Conservation (phyloP, 1,140 invertebrate species). For the Euura saliciscinereae region DNA sequence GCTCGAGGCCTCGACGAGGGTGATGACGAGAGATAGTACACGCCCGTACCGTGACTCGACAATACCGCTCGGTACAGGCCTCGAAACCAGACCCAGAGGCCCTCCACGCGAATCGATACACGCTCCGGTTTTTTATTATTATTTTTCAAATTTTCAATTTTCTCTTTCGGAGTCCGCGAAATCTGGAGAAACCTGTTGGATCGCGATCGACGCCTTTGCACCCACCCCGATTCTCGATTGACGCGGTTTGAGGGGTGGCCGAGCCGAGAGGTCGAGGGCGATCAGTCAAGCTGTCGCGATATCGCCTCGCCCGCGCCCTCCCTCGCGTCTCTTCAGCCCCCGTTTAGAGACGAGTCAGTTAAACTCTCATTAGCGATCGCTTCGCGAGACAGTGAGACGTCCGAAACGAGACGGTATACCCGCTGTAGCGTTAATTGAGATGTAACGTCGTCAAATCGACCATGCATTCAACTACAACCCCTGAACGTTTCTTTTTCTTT, state of each 20-base stretch:
- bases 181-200: not conserved
- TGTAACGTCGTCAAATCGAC: too few relatives aligned
- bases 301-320: slow-evolving; percentile 18
- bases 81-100: slow-evolving; percentile 21
- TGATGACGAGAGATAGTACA: slow-evolving; percentile 53
- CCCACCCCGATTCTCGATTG: too few relatives aligned
- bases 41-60: slow-evolving; percentile 56
- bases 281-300: slow-evolving; percentile 40
- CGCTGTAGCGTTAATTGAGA: too few relatives aligned
- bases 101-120: slow-evolving; percentile 15
- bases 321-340: slow-evolving; percentile 33
- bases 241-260: not conserved
- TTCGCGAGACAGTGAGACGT: slow-evolving; percentile 1
- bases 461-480: too few relatives aligned
- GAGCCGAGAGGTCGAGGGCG: slow-evolving; percentile 13
- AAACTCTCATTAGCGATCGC: slow-evolving; percentile 44
- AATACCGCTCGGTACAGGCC: slow-evolving; percentile 54
- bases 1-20: slow-evolving; percentile 38
- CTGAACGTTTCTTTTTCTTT: too few relatives aligned
- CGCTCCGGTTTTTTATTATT: too few relatives aligned
- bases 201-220: not conserved
- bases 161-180: too few relatives aligned
- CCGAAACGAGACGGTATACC: too few relatives aligned
- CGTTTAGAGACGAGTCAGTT: slow-evolving; percentile 40
- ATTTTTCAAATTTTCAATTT: too few relatives aligned